These are phyloP conservation scores for Lepus oiostolus DNA, from an alignment of 2,797 vertebrate species.

Conservation along the genomic window DNA sequence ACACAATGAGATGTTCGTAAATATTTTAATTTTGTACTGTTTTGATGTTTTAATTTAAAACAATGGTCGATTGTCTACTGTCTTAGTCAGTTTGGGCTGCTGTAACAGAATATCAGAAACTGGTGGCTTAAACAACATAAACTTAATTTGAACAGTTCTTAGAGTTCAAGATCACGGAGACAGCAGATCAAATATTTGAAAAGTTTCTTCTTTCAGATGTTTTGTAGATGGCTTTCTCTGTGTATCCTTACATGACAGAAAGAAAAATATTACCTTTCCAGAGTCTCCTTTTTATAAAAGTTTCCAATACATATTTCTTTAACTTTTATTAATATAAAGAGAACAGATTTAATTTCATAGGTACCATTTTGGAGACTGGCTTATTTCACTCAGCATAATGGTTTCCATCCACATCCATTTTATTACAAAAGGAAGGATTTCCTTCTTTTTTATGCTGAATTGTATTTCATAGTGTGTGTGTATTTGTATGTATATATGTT, in stretches of 20 bases:
- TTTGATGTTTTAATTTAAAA: neutral
- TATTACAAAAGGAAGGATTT: too few relatives aligned
- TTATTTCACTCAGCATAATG: too few relatives aligned
- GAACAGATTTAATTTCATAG: too few relatives aligned
- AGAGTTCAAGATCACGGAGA: neutral
- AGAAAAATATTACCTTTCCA: neutral
- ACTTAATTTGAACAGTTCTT: neutral
- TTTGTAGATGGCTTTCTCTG: neutral
- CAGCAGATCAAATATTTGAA: neutral
- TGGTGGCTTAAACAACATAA: neutral
- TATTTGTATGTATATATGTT: too few relatives aligned
- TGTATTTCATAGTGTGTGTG: too few relatives aligned
- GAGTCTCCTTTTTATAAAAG: neutral
- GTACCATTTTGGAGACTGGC: too few relatives aligned
- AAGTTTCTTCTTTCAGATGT: neutral
- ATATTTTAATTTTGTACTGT: neutral
- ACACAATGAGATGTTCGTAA: neutral
- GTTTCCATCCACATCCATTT: too few relatives aligned
- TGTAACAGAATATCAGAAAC: neutral
- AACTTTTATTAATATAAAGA: too few relatives aligned
- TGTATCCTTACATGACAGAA: neutral
- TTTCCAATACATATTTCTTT: too few relatives aligned
- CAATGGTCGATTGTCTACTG: neutral
- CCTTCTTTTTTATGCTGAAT: too few relatives aligned
- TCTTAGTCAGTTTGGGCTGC: neutral